Evolutionary conservation across 2,113 vertebrate species (phyloP).

Genomic region (Callorhinus ursinus): DNA sequence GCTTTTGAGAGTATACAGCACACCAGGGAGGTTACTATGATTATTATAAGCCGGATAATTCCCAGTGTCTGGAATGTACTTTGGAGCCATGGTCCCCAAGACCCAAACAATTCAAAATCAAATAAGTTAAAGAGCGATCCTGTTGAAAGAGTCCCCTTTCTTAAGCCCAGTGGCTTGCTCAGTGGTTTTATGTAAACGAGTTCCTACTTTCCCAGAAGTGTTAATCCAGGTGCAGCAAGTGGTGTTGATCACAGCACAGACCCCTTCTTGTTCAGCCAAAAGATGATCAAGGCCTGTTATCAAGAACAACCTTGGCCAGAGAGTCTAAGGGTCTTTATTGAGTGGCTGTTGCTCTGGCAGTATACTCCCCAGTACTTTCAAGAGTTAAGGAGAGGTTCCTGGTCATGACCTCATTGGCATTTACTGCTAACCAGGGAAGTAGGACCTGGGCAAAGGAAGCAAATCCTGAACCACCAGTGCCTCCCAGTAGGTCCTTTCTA

Average conservation of each 20-base stretch:
- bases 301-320: background rate
- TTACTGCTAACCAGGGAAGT: background rate
- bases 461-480: background rate
- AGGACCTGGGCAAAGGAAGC: background rate
- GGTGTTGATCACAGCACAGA: background rate
- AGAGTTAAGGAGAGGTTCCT: background rate
- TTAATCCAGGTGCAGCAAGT: background rate
- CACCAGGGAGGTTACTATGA: background rate
- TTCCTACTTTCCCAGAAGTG: too few species aligned
- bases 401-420: background rate
- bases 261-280: background rate
- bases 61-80: background rate
- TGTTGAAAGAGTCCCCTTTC: background rate
- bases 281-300: background rate
- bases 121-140: background rate
- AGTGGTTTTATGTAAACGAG: background rate
- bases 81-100: background rate
- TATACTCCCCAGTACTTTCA: background rate
- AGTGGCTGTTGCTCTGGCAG: background rate
- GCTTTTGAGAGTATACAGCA: background rate
- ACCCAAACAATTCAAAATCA: background rate
- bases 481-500: background rate
- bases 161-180: background rate
- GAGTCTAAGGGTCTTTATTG: background rate
- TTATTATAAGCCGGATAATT: background rate